Evolutionary conservation across 2,113 vertebrate species (phyloP).

Genomic region (Budorcas taxicolor): DNA sequence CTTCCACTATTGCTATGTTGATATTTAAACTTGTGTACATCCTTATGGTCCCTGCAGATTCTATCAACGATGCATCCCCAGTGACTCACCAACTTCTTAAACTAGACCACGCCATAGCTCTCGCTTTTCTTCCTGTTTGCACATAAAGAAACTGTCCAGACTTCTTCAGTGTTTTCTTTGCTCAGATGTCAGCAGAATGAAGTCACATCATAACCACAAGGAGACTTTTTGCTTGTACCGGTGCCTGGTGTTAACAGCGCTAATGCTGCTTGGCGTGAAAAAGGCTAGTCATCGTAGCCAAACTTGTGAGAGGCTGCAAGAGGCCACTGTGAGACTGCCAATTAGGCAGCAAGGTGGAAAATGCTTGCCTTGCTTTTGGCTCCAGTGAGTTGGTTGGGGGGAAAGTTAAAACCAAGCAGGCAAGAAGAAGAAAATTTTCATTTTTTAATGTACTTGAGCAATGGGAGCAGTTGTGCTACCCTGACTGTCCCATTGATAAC

Average conservation of each 20-base stretch:
- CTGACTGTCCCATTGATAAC: neutral
- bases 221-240: conserved; percentile 33
- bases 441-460: neutral
- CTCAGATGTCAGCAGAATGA: conserved; percentile 44
- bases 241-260: conserved; percentile 67
- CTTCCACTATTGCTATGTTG: neutral
- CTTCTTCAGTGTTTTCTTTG: neutral
- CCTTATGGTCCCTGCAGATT: neutral
- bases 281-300: conserved; percentile 57
- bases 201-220: conserved; percentile 46
- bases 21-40: neutral
- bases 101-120: neutral
- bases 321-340: conserved; percentile 74
- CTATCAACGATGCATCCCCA: neutral
- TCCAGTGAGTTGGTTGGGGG: neutral
- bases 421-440: conserved; percentile 39
- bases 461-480: neutral
- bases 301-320: conserved; percentile 65
- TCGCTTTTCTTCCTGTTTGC: neutral
- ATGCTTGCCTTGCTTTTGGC: conserved; percentile 76
- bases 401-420: conserved; percentile 42
- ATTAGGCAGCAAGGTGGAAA: conserved; percentile 80
- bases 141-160: neutral
- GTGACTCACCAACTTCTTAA: neutral
- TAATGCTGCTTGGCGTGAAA: conserved; percentile 76